Conservation (phyloP, 2,888 invertebrate genomes). For the Alloplasta piceator region DNA sequence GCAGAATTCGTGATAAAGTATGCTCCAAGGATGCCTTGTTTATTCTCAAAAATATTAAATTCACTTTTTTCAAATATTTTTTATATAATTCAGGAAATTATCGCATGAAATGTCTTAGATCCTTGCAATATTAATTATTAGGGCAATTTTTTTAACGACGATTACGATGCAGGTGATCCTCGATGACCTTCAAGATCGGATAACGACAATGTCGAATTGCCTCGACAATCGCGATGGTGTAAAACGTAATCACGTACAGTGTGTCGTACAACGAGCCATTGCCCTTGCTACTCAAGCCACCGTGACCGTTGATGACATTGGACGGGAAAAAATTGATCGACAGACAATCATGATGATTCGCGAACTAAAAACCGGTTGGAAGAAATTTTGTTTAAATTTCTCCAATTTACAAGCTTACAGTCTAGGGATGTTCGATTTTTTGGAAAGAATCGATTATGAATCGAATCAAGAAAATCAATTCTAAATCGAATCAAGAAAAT, state of each 20-base stretch:
- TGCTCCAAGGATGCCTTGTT: too few relatives aligned
- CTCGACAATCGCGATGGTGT: constrained; percentile 78
- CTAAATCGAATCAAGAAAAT: too few relatives aligned
- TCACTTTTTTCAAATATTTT: too few relatives aligned
- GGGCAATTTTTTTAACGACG: not conserved
- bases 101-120: too few relatives aligned
- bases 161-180: constrained; percentile 74
- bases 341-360: constrained; percentile 79
- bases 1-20: too few relatives aligned
- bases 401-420: too few relatives aligned
- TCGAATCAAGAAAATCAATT: too few relatives aligned
- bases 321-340: constrained; percentile 78
- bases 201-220: constrained; percentile 75
- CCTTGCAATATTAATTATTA: too few relatives aligned
- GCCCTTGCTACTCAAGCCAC: constrained; percentile 78
- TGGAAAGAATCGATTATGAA: too few relatives aligned
- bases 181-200: constrained; percentile 79
- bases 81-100: too few relatives aligned
- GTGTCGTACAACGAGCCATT: constrained; percentile 77
- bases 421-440: too few relatives aligned
- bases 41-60: too few relatives aligned
- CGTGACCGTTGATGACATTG: constrained; percentile 79
- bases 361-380: constrained; percentile 80
- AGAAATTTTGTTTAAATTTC: constrained; percentile 9
- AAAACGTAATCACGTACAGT: constrained; percentile 74